Conservation (phyloP, 1,140 invertebrate species). For the Drosophila eugracilis region DNA sequence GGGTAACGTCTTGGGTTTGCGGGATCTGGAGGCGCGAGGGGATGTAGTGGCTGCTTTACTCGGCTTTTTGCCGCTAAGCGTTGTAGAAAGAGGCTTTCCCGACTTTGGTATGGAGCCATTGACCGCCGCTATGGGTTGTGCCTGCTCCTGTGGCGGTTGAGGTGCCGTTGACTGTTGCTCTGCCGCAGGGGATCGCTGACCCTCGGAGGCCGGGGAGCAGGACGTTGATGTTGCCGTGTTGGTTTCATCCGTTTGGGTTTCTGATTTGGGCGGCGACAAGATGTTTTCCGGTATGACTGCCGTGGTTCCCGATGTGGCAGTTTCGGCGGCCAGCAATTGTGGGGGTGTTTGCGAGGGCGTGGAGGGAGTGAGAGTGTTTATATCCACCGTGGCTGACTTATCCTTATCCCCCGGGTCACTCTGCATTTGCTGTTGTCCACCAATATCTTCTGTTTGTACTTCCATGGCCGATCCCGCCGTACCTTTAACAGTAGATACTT, state of each 20-base stretch:
- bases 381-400: constrained; percentile 51
- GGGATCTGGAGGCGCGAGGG: constrained; percentile 60
- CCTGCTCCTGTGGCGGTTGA: constrained; percentile 21
- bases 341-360: constrained; percentile 77
- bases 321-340: constrained; percentile 49
- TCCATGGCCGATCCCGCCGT: constrained; percentile 17
- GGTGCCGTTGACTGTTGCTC: constrained; percentile 15
- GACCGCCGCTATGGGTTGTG: constrained; percentile 29
- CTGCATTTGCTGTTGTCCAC: constrained; percentile 1
- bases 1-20: constrained; percentile 74
- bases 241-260: constrained; percentile 80
- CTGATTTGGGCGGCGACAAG: constrained; percentile 79
- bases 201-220: constrained; percentile 76
- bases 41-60: constrained; percentile 69
- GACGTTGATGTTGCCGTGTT: constrained; percentile 80
- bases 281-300: constrained; percentile 75
- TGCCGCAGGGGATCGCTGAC: constrained; percentile 63
- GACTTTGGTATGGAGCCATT: constrained; percentile 82
- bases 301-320: constrained; percentile 27
- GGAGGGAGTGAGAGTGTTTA: constrained; percentile 68
- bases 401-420: constrained; percentile 23
- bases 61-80: constrained; percentile 70
- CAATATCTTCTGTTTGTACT: constrained; percentile 11
- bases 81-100: constrained; percentile 72
- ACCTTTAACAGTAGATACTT: constrained; percentile 7